phyloP scores from a whole-genome alignment of 1,140 invertebrate genomes.

The Phortica variegata region DNA sequence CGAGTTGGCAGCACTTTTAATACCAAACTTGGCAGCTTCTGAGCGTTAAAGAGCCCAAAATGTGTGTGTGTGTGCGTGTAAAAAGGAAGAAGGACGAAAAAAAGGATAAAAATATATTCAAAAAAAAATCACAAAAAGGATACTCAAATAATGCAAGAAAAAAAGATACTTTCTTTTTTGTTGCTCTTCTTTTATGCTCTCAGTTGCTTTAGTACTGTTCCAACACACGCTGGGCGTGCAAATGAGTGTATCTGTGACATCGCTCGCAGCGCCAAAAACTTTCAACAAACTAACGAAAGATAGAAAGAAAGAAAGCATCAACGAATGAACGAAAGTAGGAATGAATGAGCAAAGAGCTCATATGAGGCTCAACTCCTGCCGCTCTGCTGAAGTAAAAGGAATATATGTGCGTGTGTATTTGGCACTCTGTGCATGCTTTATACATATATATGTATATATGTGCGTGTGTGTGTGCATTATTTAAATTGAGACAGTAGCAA shows the following conservation, averaged over 20 bases:
- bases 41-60: too few species aligned
- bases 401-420: slow-evolving; percentile 3
- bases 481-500: slow-evolving; percentile 34
- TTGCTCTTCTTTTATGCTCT: too few species aligned
- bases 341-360: slow-evolving; percentile 1
- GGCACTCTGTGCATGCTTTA: too few species aligned
- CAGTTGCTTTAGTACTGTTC: too few species aligned
- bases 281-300: slow-evolving; percentile 28
- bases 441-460: slow-evolving; percentile 1
- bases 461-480: slow-evolving; percentile 30
- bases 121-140: slow-evolving; percentile 9
- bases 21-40: slow-evolving; percentile 28
- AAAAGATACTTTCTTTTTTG: neutral
- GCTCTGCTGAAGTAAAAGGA: neutral
- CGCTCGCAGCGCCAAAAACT: slow-evolving; percentile 34
- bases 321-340: neutral
- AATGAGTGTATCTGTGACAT: slow-evolving; percentile 16
- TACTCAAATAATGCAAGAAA: neutral
- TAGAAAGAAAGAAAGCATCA: slow-evolving; percentile 13
- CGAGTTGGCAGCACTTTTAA: slow-evolving; percentile 22
- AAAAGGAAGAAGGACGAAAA: neutral
- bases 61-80: slow-evolving; percentile 11
- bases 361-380: neutral
- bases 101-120: slow-evolving; percentile 10
- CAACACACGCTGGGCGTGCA: neutral